These are phyloP conservation scores for Kryphioiulus occultus DNA, from an alignment of 2,888 invertebrate species.

Conservation along the genomic window DNA sequence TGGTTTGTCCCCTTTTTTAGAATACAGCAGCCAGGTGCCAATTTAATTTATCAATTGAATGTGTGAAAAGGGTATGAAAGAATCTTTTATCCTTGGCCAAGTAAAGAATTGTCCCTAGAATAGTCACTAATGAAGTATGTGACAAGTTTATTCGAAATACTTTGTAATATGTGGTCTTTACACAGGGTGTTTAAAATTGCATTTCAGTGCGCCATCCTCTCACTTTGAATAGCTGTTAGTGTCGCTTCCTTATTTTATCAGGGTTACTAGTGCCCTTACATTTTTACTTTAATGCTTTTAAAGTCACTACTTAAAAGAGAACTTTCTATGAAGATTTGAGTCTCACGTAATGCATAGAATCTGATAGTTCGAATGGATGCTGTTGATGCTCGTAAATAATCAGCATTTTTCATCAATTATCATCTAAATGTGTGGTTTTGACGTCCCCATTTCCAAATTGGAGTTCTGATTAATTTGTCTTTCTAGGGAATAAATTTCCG, in stretches of 20 bases:
- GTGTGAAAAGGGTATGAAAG: background rate
- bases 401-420: background rate
- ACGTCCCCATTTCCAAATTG: background rate
- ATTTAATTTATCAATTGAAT: background rate
- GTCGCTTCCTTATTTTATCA: background rate
- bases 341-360: background rate
- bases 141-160: background rate
- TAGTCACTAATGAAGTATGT: background rate
- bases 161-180: background rate
- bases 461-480: no score
- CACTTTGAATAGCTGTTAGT: conserved; percentile 10
- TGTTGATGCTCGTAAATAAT: background rate
- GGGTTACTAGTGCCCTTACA: background rate
- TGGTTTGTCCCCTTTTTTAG: background rate
- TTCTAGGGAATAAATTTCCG: no score
- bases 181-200: background rate
- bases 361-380: background rate
- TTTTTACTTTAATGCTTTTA: background rate
- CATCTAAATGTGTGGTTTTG: background rate
- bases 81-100: background rate
- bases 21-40: background rate
- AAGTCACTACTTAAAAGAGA: conserved; percentile 17
- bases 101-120: background rate
- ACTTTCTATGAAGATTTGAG: conserved; percentile 16
- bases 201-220: background rate